Evolutionary conservation across 2,888 invertebrate species (phyloP).

Genomic region (Aleiodes testaceus): DNA sequence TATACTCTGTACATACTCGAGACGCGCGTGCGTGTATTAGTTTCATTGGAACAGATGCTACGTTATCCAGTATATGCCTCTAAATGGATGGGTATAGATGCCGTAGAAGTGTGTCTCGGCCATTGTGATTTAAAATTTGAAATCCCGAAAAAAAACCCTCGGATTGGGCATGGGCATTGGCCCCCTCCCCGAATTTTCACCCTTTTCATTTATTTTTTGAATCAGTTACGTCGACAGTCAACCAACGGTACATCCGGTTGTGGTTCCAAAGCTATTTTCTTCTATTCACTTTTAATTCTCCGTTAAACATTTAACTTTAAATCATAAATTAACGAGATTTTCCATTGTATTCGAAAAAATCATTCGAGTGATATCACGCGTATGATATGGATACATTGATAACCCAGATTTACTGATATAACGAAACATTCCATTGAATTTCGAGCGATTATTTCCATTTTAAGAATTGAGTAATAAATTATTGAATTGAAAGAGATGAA

Average conservation of each 20-base stretch:
- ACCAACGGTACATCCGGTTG: constrained; percentile 21
- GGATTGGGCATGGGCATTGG: constrained; percentile 39
- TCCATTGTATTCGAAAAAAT: constrained; percentile 7
- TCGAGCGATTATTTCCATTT: constrained; percentile 7
- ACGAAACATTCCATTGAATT: constrained; percentile 11
- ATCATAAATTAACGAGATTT: not conserved
- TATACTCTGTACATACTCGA: not conserved
- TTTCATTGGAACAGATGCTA: constrained; percentile 51
- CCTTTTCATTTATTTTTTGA: constrained; percentile 7
- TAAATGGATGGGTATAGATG: constrained; percentile 60
- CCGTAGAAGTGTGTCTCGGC: constrained; percentile 65
- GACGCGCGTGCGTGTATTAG: constrained; percentile 48
- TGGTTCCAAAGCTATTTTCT: not conserved
- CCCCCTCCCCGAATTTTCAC: constrained; percentile 40
- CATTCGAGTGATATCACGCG: constrained; percentile 27
- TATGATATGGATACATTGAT: constrained; percentile 37
- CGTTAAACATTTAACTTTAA: not conserved
- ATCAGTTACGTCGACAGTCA: constrained; percentile 19
- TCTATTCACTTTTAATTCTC: not conserved
- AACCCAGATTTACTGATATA: constrained; percentile 51
- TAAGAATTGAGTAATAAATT: constrained; percentile 8
- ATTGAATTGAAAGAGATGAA: not conserved
- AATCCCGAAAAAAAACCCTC: constrained; percentile 54
- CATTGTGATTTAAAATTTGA: constrained; percentile 71
- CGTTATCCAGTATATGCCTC: constrained; percentile 45